A percentile compares a stretch with the other conserved stretches of the same genome.
Conservation (phyloP, 2,797 vertebrate genomes). For the Cyclura pinguis region DNA sequence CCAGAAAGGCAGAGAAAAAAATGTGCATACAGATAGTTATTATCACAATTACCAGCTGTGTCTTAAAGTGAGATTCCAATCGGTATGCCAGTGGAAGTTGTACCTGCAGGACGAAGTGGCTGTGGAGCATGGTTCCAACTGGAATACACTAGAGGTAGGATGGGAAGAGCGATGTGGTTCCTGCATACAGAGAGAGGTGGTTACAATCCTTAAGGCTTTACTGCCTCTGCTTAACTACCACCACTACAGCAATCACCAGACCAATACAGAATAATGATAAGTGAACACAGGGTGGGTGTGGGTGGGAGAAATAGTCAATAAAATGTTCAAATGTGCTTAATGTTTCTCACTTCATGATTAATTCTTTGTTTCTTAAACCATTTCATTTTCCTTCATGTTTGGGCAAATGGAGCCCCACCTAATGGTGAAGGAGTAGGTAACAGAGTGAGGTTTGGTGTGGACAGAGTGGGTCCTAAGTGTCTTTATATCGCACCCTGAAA, state of each 20-base stretch:
- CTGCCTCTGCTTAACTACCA: conserved; percentile 1
- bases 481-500: background rate
- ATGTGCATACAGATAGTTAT: background rate
- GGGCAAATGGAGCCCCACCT: background rate
- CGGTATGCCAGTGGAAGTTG: conserved; percentile 9
- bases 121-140: background rate
- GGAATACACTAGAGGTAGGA: background rate
- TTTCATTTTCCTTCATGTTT: background rate
- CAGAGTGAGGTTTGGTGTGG: background rate
- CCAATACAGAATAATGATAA: conserved; percentile 23
- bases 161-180: background rate
- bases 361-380: background rate
- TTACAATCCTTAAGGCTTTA: conserved; percentile 6
- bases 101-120: background rate
- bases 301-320: conserved; percentile 27
- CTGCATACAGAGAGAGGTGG: too few species aligned
- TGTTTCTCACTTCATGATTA: background rate
- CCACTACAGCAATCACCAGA: conserved; percentile 12
- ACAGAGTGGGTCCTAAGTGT: background rate
- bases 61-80: conserved; percentile 22
- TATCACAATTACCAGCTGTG: conserved; percentile 24
- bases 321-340: conserved; percentile 31
- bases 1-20: background rate
- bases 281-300: background rate
- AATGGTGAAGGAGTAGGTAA: too few species aligned